Conservation (phyloP, 2,797 vertebrate genomes). For the Molossus molossus region DNA sequence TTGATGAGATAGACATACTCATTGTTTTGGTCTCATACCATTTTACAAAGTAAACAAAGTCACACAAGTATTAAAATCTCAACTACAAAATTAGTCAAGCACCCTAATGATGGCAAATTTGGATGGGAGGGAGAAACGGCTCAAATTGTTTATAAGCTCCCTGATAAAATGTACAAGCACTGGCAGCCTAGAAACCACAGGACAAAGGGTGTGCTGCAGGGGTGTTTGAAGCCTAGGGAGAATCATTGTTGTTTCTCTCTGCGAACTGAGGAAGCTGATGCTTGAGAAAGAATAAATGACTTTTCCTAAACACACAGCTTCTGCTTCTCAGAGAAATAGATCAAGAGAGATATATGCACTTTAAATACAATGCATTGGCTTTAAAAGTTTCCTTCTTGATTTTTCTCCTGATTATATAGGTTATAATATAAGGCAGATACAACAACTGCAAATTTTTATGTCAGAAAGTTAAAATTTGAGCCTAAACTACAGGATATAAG, state of each 20-base stretch:
- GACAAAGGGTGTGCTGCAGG: neutral
- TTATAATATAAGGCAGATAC: neutral
- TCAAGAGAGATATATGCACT: neutral
- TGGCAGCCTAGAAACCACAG: neutral
- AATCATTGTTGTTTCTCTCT: neutral
- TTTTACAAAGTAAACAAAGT: constrained; percentile 67
- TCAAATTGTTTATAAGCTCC: neutral
- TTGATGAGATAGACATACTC: neutral
- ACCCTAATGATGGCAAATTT: neutral
- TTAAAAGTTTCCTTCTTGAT: neutral
- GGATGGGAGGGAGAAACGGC: neutral
- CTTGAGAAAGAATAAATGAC: neutral
- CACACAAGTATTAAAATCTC: neutral
- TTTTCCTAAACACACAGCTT: neutral
- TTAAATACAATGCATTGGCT: neutral
- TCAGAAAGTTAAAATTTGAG: neutral
- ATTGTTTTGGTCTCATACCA: neutral
- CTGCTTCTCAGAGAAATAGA: constrained; percentile 15
- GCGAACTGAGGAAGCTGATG: constrained; percentile 10
- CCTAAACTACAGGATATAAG: neutral
- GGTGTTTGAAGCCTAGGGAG: neutral
- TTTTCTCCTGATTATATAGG: neutral
- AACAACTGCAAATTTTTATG: neutral
- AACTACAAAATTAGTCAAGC: neutral
- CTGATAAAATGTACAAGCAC: neutral